Conservation (phyloP, 2,888 invertebrate species). For the Formica aserva region DNA sequence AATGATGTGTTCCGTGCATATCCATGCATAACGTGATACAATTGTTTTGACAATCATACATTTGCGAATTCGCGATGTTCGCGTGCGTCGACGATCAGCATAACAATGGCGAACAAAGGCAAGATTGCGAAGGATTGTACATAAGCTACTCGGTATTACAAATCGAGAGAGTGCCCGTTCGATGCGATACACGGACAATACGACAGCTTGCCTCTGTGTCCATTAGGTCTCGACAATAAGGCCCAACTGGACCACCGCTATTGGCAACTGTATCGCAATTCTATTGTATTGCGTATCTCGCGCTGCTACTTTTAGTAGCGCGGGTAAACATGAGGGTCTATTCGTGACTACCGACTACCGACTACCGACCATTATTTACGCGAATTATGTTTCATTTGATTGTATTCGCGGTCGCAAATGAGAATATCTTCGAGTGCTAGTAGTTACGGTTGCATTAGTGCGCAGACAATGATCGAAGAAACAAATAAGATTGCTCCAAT, state of each 20-base stretch:
- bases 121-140: conserved; percentile 37
- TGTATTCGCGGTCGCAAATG: conserved; percentile 17
- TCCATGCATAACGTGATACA: conserved; percentile 31
- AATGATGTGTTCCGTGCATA: not conserved
- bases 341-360: conserved; percentile 17
- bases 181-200: not conserved
- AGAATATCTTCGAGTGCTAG: conserved; percentile 28
- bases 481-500: not conserved
- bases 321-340: conserved; percentile 25
- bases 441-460: not conserved
- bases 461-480: not conserved
- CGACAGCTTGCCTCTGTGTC: conserved; percentile 19
- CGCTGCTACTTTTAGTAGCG: conserved; percentile 2
- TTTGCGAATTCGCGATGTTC: conserved; percentile 42
- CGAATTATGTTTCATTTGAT: conserved; percentile 17
- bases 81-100: conserved; percentile 40
- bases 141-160: conserved; percentile 37
- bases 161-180: conserved; percentile 11
- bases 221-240: conserved; percentile 29
- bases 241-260: not conserved
- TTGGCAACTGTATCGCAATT: conserved; percentile 52
- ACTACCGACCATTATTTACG: conserved; percentile 33
- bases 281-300: conserved; percentile 66
- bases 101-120: conserved; percentile 49
- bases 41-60: conserved; percentile 44